Evolutionary conservation across 2,113 vertebrate species (phyloP).

Genomic region (Tychaedon coryphoeus): DNA sequence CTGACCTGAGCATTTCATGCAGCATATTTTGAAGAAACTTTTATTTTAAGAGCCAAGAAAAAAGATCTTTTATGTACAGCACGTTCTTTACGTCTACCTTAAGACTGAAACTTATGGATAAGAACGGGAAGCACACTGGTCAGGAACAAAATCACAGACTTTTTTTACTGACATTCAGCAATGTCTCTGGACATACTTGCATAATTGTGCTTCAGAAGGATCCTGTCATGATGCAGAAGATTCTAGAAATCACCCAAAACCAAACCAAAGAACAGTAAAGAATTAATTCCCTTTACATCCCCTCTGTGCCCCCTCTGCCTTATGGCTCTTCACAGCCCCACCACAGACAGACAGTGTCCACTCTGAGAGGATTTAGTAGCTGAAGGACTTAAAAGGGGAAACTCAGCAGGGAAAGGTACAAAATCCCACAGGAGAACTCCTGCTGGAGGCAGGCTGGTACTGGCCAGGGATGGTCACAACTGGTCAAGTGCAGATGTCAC

Average conservation of each 20-base stretch:
- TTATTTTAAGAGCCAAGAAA: not conserved
- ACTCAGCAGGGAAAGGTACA: not conserved
- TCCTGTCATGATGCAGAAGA: not conserved
- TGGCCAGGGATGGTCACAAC: not conserved
- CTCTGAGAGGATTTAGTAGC: not conserved
- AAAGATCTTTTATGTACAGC: not conserved
- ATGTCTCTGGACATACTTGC: not conserved
- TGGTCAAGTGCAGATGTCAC: not conserved
- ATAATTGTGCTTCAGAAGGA: not conserved
- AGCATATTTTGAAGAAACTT: not conserved
- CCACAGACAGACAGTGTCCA: rapidly evolving
- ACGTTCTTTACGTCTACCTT: not conserved
- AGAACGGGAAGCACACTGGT: not conserved
- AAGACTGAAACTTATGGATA: not conserved
- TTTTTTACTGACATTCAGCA: not conserved
- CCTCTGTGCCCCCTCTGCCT: rapidly evolving
- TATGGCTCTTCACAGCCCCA: not conserved
- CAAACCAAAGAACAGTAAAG: not conserved
- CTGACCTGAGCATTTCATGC: not conserved
- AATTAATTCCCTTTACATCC: not conserved
- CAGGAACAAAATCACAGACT: not conserved
- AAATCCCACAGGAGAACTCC: not conserved
- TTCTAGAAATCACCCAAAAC: not conserved
- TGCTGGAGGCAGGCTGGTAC: not conserved
- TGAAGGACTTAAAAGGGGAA: not conserved